Base-by-base conservation (phyloP, 1,140 invertebrate species). In the Pseudomyrmex concolor region DNA sequence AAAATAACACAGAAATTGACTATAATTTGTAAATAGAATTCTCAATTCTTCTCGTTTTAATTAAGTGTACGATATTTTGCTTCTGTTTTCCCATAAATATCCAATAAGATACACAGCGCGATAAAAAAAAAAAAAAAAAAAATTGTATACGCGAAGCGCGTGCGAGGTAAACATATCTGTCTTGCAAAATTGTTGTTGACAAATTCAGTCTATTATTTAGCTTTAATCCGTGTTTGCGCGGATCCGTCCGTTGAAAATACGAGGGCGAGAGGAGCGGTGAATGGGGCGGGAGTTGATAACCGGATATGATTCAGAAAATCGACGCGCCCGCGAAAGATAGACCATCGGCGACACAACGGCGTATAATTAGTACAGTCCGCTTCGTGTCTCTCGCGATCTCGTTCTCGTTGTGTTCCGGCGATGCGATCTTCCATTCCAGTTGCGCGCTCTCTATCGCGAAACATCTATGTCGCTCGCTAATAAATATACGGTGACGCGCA, bases 391-490 rank as follows among this genome's bases (percentile, higher is more conserved):
- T 19, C 22, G 57, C 66, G 34, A 68, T 12, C 51, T 17, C 48
- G 48, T 80, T 34, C 34, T 34, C 34, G 34, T 34, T 34, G 34
- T 70, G 76, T 70, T 70, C 34, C 17, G 48, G 54, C 76, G 66
- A 80, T 17, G 54, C 19, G 54, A 80, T 80, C 76, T 78, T 80
- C 66, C n/a, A 60, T 80, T 57, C 76, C 48, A 59, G 55, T 59
- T 34, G 34, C 54, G 64, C 43, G 59, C 59, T 70, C 43, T 80
- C 64, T 80, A 80, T 80, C 76, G 76, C 43, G 54, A 70, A 34
- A 80, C 76, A 80, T 80, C 74, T 68, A 68, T 78, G 74, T 82
- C 57, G 70, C 3, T 48, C 25, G 50, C 68, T 83, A 86, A 87
- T 87, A 87, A 84, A 84, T 81, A 84, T 70, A 73, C 45, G 15